A percentile compares a stretch with the other conserved stretches of the same genome.
Conservation (phyloP, 2,888 invertebrate genomes). For the Lasius platythorax region DNA sequence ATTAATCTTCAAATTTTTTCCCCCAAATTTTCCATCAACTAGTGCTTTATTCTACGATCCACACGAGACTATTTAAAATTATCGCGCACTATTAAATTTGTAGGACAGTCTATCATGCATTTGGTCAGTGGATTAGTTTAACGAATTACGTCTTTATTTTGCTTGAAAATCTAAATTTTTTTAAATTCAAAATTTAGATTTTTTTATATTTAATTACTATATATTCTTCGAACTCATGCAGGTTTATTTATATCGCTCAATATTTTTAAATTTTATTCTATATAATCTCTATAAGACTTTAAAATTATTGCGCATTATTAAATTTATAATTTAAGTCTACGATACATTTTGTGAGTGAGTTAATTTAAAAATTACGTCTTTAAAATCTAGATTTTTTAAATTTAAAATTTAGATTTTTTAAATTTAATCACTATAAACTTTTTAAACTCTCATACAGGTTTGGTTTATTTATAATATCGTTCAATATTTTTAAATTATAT, state of each 20-base stretch:
- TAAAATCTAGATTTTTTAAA: not conserved
- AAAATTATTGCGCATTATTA: not conserved
- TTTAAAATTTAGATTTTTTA: not conserved
- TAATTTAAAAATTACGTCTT: too few relatives aligned
- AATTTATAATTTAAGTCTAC: not conserved
- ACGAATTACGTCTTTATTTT: not conserved
- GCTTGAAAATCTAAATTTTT: not conserved
- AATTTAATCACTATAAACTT: not conserved
- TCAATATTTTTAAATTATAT: not conserved
- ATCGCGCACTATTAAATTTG: not conserved
- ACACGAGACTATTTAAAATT: not conserved
- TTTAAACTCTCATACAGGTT: not conserved
- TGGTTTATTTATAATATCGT: not conserved
- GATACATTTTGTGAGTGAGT: not conserved
- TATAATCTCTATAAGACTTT: not conserved
- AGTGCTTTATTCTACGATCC: not conserved
- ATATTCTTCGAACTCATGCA: not conserved
- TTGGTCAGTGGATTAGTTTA: not conserved
- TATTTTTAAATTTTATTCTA: not conserved
- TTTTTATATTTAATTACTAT: too few relatives aligned
- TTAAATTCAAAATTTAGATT: too few relatives aligned
- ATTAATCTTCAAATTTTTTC: not conserved
- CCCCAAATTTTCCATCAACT: not conserved
- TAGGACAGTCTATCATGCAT: not conserved
- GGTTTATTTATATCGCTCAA: not conserved